phyloP scores from a whole-genome alignment of 2,113 vertebrate species.

The Entosphenus tridentatus region DNA sequence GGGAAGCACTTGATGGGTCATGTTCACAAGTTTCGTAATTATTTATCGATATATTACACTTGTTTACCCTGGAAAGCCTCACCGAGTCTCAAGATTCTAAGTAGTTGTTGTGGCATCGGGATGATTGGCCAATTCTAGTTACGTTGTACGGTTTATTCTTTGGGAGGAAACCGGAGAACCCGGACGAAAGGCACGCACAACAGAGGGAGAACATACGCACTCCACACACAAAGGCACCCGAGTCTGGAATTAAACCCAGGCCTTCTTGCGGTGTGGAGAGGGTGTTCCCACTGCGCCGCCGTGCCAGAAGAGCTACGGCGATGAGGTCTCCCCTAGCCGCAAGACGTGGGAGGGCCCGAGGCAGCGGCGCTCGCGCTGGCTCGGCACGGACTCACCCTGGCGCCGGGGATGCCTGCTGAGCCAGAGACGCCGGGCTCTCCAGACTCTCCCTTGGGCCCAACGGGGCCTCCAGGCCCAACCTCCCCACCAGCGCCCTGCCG shows the following conservation, averaged over 20 bases:
- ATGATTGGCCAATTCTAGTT: too few relatives aligned
- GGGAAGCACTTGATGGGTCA: too few relatives aligned
- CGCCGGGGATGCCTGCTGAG: neutral
- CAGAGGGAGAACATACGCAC: neutral
- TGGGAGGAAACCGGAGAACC: too few relatives aligned
- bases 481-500: constrained; percentile 1
- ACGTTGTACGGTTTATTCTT: too few relatives aligned
- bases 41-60: too few relatives aligned
- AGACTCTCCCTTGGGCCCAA: neutral
- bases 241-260: neutral
- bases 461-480: constrained; percentile 1
- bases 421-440: neutral
- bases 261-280: neutral
- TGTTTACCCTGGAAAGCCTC: too few relatives aligned
- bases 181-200: too few relatives aligned
- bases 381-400: neutral
- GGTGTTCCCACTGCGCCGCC: neutral
- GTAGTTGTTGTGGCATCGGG: too few relatives aligned
- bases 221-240: neutral
- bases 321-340: neutral
- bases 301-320: neutral
- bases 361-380: neutral
- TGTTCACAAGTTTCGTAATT: too few relatives aligned
- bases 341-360: neutral
- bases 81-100: too few relatives aligned